Base-by-base conservation (phyloP, 2,113 vertebrate species). In the Coregonus clupeaformis region DNA sequence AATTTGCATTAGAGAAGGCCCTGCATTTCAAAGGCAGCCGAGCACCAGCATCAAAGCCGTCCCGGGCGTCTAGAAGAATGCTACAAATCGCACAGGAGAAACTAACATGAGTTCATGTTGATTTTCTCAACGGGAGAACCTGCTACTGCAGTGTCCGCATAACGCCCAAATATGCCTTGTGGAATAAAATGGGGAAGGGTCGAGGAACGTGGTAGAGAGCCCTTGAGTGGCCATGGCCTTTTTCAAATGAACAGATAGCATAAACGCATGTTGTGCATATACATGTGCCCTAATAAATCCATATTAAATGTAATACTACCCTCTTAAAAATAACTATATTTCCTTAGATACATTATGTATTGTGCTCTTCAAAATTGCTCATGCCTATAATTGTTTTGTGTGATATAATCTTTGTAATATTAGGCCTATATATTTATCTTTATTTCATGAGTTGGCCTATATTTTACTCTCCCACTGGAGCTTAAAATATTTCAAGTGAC, bases 21-120 rank as follows among this genome's bases (percentile, higher is more conserved):
- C 89, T 94, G 94, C 94, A 95, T 93, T 95, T 96, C 95, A 96
- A 96, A 97, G 94, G 79, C 78, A 59, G 75, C 83, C 82, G 62
- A 36, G 90, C 88, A 84, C 85, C 87, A 87, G 90, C 93, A 91
- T 94, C 93, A 94, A 94, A 90, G 90, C 30, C 30, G 7, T 30
- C 74, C 67, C 14, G 47, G 67, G 67, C 65, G 27, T 9, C 14
- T 32, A 2, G n/a, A 47, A 12, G 62, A 22, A 64, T 77, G 1
- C 22, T 68, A 83, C 81, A 84, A 81, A 81, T 68, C 42, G 67
- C 67, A 45, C 67, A 68, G 67, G 67, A 68, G 67, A 22, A 68
- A 68, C 67, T 47, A 68, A 68, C 67, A 68, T 68, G 20, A 68
- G 32, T 42, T 68, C 67, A 49, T 24, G 67, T 45, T 12, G 67